Conservation (phyloP, 2,888 invertebrate genomes). For the Cataglyphis livida region DNA sequence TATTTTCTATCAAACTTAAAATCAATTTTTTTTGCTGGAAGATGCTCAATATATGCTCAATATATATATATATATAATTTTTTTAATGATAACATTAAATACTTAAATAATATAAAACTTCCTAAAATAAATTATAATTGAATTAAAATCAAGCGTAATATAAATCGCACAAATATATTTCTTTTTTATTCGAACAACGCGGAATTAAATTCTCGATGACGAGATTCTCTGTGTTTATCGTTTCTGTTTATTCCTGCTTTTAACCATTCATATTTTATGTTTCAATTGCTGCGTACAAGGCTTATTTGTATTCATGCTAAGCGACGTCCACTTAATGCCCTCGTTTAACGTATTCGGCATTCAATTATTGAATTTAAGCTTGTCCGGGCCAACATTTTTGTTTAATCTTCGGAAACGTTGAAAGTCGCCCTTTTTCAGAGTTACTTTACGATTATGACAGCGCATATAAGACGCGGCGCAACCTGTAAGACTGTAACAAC, state of each 20-base stretch:
- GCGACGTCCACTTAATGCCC: constrained; percentile 25
- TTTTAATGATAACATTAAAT: background rate
- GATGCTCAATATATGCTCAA: background rate
- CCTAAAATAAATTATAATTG: background rate
- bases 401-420: constrained; percentile 54
- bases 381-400: constrained; percentile 45
- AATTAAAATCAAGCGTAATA: background rate
- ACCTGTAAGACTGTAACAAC: constrained; percentile 68
- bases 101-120: background rate
- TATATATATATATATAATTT: background rate
- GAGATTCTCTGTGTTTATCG: constrained; percentile 20
- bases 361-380: constrained; percentile 65
- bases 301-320: constrained; percentile 32
- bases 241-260: background rate
- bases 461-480: constrained; percentile 58
- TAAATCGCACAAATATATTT: background rate
- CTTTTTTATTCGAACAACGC: background rate
- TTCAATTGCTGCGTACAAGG: constrained; percentile 28
- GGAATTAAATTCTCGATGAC: constrained; percentile 17
- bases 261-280: constrained; percentile 36
- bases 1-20: background rate
- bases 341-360: constrained; percentile 60
- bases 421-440: constrained; percentile 63
- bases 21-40: background rate
- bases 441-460: constrained; percentile 73